Evolutionary conservation across 2,113 vertebrate species (phyloP).

Genomic region (Bambusicola thoracicus): DNA sequence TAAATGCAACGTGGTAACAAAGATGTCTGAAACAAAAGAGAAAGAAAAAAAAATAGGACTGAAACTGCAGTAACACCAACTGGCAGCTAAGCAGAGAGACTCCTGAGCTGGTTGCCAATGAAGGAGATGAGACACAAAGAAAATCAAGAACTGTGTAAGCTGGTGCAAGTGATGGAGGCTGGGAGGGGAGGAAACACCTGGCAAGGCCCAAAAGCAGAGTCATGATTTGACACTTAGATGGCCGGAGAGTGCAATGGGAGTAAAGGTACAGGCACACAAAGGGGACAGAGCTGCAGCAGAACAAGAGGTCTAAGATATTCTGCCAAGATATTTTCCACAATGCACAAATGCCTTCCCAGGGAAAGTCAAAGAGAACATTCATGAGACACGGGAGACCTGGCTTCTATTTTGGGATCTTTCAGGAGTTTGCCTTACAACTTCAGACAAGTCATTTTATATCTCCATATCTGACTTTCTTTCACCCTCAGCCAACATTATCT

Average conservation of each 20-base stretch:
- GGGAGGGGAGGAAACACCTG: not conserved
- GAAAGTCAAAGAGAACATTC: not conserved
- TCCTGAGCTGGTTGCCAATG: not conserved
- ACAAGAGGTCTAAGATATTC: not conserved
- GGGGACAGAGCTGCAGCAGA: not conserved
- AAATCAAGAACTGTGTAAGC: not conserved
- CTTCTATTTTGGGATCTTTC: not conserved
- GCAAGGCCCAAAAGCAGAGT: not conserved
- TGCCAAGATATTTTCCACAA: not conserved
- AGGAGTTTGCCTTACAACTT: not conserved
- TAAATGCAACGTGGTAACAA: not conserved
- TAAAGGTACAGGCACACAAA: accelerated
- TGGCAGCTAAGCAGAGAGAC: not conserved
- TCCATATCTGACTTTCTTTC: not conserved
- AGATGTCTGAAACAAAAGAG: not conserved
- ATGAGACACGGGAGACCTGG: not conserved
- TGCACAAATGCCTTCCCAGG: not conserved
- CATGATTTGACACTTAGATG: accelerated
- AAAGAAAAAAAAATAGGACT: not conserved
- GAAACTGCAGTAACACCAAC: not conserved
- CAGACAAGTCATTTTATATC: not conserved
- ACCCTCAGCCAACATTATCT: not conserved
- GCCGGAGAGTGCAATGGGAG: accelerated
- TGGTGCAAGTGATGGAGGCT: accelerated
- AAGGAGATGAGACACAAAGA: not conserved